Evolutionary conservation across 2,888 invertebrate genomes (phyloP).

Genomic region (Protodeltote pygarga): DNA sequence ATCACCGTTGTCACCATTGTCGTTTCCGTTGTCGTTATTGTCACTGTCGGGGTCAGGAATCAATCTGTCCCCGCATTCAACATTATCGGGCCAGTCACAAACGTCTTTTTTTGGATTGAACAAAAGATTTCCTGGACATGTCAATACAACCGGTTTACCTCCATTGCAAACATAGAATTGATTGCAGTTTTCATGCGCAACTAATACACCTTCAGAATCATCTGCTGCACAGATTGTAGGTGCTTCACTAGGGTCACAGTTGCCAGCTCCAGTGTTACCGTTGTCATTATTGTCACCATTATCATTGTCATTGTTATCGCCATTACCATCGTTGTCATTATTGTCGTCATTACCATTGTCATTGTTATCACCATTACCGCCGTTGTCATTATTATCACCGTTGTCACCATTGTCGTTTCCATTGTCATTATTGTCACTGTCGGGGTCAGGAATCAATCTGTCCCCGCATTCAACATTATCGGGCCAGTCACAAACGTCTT

Average conservation of each 20-base stretch:
- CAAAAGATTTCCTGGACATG: conserved; percentile 36
- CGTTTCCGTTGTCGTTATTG: conserved; percentile 9
- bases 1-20: conserved; percentile 40
- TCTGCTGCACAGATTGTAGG: conserved; percentile 46
- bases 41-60: conserved; percentile 12
- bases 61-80: conserved; percentile 40
- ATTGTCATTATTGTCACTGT: too few relatives aligned
- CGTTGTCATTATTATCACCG: background rate
- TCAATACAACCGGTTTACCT: conserved; percentile 38
- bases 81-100: conserved; percentile 51
- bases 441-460: conserved; percentile 38
- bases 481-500: conserved; percentile 54
- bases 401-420: too few relatives aligned
- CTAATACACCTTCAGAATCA: conserved; percentile 39
- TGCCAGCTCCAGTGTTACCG: conserved; percentile 23
- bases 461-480: conserved; percentile 51
- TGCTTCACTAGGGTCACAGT: conserved; percentile 50
- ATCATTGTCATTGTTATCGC: conserved; percentile 6
- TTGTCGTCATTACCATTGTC: background rate
- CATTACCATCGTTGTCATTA: conserved; percentile 4
- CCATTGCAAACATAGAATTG: conserved; percentile 49
- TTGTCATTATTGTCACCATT: conserved; percentile 10
- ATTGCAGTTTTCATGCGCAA: conserved; percentile 51
- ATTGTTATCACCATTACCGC: conserved; percentile 6
- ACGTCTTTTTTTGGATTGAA: conserved; percentile 46